phyloP scores from a whole-genome alignment of 2,113 vertebrate species.

The Indri indri region DNA sequence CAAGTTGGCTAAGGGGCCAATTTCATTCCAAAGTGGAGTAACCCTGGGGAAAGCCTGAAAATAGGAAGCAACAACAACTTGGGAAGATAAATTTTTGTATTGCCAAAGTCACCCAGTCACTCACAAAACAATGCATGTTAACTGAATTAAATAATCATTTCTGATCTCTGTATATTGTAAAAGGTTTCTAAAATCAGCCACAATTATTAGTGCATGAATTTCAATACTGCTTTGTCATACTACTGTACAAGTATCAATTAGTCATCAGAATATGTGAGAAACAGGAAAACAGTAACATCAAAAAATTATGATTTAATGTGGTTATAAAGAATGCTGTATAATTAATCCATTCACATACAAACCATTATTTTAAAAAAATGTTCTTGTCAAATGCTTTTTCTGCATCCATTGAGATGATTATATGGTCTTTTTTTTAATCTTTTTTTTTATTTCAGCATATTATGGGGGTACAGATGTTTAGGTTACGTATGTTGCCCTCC shows the following conservation, averaged over 20 bases:
- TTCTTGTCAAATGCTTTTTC: not conserved
- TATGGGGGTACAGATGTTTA: too few species aligned
- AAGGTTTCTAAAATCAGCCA: not conserved
- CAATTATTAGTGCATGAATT: not conserved
- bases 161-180: not conserved
- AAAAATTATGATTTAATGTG: not conserved
- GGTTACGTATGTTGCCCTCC: too few species aligned
- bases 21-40: not conserved
- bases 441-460: too few species aligned
- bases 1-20: not conserved
- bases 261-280: not conserved
- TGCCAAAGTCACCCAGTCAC: not conserved
- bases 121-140: not conserved
- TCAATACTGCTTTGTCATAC: not conserved
- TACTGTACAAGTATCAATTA: not conserved
- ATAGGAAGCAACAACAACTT: not conserved
- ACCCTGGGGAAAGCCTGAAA: not conserved
- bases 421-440: too few species aligned
- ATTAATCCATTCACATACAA: not conserved
- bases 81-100: not conserved
- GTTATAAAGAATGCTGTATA: not conserved
- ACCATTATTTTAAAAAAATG: not conserved
- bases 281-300: not conserved
- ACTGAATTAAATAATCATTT: not conserved
- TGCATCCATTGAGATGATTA: too few species aligned